Evolutionary conservation across 2,888 invertebrate species (phyloP).

Genomic region (Automeris io): DNA sequence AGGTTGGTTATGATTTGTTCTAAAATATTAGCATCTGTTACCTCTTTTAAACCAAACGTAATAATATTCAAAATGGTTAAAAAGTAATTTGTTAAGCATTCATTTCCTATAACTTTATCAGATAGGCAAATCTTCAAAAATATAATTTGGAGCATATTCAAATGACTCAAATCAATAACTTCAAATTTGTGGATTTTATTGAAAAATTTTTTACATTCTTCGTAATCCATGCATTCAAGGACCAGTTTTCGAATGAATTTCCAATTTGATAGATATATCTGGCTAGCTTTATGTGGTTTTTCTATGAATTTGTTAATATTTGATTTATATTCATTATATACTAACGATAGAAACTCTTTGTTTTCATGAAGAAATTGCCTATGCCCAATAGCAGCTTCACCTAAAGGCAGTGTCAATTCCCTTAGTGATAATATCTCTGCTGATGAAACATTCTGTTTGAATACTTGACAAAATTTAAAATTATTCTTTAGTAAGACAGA

Average conservation of each 20-base stretch:
- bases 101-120: slow-evolving; percentile 44
- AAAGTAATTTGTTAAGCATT: slow-evolving; percentile 70
- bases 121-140: slow-evolving; percentile 66
- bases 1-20: slow-evolving; percentile 40
- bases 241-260: slow-evolving; percentile 78
- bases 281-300: slow-evolving; percentile 83
- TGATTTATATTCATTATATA: slow-evolving; percentile 78
- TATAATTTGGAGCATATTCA: slow-evolving; percentile 71
- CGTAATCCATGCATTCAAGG: slow-evolving; percentile 74
- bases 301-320: slow-evolving; percentile 80
- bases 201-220: slow-evolving; percentile 74
- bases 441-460: slow-evolving; percentile 60
- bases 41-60: slow-evolving; percentile 64
- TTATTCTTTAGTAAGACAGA: slow-evolving; percentile 76
- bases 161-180: slow-evolving; percentile 75
- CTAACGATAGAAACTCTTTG: slow-evolving; percentile 60
- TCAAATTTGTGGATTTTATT: slow-evolving; percentile 81
- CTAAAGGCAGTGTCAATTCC: slow-evolving; percentile 80
- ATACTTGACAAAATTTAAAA: slow-evolving; percentile 54
- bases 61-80: slow-evolving; percentile 74
- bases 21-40: slow-evolving; percentile 33
- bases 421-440: slow-evolving; percentile 73
- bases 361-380: slow-evolving; percentile 50
- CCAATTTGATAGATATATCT: slow-evolving; percentile 79
- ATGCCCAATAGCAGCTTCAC: slow-evolving; percentile 65